Conservation (phyloP, 2,113 vertebrate genomes). For the Daubentonia madagascariensis region DNA sequence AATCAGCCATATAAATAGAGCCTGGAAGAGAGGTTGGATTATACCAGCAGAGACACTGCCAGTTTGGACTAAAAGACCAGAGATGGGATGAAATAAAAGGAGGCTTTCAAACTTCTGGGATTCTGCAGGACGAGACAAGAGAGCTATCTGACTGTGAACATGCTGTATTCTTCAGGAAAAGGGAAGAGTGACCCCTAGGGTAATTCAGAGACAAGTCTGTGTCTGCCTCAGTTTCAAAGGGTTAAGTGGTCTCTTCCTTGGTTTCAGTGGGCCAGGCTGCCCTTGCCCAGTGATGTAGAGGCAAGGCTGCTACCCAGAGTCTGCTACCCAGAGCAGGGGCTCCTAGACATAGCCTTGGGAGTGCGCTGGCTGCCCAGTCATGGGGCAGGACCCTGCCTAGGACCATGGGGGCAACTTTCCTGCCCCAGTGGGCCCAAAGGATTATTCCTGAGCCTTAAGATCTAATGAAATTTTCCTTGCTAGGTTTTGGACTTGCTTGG, state of each 20-base stretch:
- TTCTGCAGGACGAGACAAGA: too few species aligned
- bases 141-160: neutral
- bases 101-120: neutral
- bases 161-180: neutral
- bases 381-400: too few species aligned
- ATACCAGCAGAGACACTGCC: neutral
- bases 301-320: neutral
- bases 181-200: fast-evolving
- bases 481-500: neutral
- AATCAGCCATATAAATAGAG: neutral
- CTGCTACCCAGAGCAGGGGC: neutral
- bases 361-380: fast-evolving
- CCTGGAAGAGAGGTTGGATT: neutral
- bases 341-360: neutral
- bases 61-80: neutral
- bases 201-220: neutral
- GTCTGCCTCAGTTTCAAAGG: neutral
- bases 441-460: neutral
- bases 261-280: neutral
- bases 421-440: too few species aligned
- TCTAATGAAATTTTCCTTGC: neutral
- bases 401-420: neutral
- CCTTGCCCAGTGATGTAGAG: fast-evolving
- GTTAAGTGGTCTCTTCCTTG: too few species aligned
- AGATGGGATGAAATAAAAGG: neutral